Conservation (phyloP, 2,797 vertebrate genomes). For the Echeneis naucrates region DNA sequence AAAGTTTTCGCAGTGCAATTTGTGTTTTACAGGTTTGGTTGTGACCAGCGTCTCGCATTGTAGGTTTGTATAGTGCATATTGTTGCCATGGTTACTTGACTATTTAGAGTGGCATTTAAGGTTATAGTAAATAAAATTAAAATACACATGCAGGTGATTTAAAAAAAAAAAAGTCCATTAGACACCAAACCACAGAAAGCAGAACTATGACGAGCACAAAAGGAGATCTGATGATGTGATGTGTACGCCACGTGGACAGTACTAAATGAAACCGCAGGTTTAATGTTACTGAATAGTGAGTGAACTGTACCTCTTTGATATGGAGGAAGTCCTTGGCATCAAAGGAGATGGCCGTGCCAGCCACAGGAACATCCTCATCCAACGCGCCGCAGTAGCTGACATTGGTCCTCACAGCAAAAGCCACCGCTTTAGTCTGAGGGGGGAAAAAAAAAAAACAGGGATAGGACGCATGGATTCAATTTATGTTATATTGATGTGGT, state of each 20-base stretch:
- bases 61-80: neutral
- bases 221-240: neutral
- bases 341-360: constrained; percentile 95
- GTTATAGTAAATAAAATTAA: too few relatives aligned
- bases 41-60: neutral
- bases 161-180: too few relatives aligned
- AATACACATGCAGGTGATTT: too few relatives aligned
- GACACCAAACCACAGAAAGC: too few relatives aligned
- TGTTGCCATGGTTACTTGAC: neutral
- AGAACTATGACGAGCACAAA: too few relatives aligned
- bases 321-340: constrained; percentile 99
- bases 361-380: constrained; percentile 96
- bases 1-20: neutral
- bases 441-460: neutral
- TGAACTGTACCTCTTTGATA: constrained; percentile 93
- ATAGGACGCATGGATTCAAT: neutral
- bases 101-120: neutral
- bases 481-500: neutral
- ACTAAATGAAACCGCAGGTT: constrained; percentile 8
- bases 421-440: constrained; percentile 93
- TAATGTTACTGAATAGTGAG: neutral
- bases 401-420: constrained; percentile 97
- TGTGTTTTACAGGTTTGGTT: neutral
- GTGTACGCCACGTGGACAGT: neutral
- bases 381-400: constrained; percentile 96